A percentile compares a stretch with the other conserved stretches of the same genome.
These are phyloP conservation scores for Crocidura indochinensis DNA, from an alignment of 2,797 vertebrate species.

Conservation along the genomic window DNA sequence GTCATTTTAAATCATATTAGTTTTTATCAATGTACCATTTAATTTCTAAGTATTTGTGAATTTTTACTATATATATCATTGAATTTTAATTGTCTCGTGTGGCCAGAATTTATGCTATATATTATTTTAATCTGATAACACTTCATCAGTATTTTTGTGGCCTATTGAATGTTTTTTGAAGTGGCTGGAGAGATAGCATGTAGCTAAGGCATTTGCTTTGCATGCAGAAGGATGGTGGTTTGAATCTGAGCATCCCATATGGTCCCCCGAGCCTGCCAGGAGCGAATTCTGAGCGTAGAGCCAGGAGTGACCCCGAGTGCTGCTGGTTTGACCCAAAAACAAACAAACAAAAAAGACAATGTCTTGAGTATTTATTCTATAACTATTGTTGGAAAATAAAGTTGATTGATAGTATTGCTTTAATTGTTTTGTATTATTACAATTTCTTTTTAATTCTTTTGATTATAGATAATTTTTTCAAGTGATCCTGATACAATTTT, in stretches of 20 bases:
- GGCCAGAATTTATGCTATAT: not conserved
- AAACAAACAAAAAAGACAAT: too few relatives aligned
- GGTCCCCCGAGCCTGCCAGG: too few relatives aligned
- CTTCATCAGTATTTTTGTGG: not conserved
- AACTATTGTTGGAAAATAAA: not conserved
- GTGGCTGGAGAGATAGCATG: too few relatives aligned
- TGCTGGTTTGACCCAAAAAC: too few relatives aligned
- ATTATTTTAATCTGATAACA: not conserved
- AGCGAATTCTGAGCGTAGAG: too few relatives aligned
- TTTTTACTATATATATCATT: not conserved
- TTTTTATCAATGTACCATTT: slow-evolving; percentile 16
- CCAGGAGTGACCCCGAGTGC: too few relatives aligned
- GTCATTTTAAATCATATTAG: not conserved
- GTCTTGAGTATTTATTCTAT: not conserved
- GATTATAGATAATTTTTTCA: not conserved
- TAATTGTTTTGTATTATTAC: not conserved
- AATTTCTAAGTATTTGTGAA: slow-evolving; percentile 23
- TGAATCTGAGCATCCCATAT: too few relatives aligned
- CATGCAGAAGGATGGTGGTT: too few relatives aligned
- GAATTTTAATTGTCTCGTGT: not conserved
- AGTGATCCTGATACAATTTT: not conserved
- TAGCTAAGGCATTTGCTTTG: too few relatives aligned
- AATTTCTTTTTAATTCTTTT: not conserved
- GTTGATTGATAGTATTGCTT: not conserved
- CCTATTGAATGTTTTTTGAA: not conserved